Percentiles rank a stretch among this genome's conserved stretches.
Evolutionary conservation across 2,113 vertebrate species (phyloP).

Genomic region (Cavia aperea): DNA sequence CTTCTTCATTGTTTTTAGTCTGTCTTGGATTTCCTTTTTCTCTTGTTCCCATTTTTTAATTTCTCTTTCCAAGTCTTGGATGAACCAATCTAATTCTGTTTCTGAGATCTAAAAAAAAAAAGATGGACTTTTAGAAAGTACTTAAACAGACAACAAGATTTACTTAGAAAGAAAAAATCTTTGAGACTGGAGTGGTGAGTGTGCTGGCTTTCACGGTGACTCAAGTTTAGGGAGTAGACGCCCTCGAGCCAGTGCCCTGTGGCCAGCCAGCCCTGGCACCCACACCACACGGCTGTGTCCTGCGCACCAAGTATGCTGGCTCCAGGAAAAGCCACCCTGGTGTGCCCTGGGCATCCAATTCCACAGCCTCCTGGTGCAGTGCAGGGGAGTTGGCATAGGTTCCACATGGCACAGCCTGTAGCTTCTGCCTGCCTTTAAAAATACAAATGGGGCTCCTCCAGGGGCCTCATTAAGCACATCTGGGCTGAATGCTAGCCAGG

Average conservation of each 20-base stretch:
- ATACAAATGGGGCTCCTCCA: background rate
- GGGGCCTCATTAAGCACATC: background rate
- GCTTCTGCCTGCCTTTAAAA: constrained; percentile 10
- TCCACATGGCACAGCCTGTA: background rate
- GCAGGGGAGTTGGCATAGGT: background rate
- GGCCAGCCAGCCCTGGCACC: accelerated
- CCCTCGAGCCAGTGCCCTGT: background rate
- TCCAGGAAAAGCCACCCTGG: background rate
- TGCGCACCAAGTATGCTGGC: accelerated
- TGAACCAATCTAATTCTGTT: constrained; percentile 84
- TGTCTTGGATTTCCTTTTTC: constrained; percentile 87
- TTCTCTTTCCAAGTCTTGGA: constrained; percentile 83
- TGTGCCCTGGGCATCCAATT: no score
- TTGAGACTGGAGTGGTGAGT: no score
- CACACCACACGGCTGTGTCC: no score
- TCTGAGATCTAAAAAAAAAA: constrained; percentile 80
- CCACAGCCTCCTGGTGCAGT: background rate
- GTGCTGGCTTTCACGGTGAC: background rate
- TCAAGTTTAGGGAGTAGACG: background rate
- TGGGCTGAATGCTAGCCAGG: background rate
- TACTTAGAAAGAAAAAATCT: background rate
- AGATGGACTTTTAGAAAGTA: background rate
- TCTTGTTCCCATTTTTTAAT: constrained; percentile 88
- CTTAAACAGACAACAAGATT: background rate
- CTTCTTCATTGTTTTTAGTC: constrained; percentile 78